A percentile compares a stretch with the other conserved stretches of the same genome.
These are phyloP conservation scores for Cercopithecus mona DNA, from an alignment of 2,113 vertebrate genomes.

Conservation along the genomic window DNA sequence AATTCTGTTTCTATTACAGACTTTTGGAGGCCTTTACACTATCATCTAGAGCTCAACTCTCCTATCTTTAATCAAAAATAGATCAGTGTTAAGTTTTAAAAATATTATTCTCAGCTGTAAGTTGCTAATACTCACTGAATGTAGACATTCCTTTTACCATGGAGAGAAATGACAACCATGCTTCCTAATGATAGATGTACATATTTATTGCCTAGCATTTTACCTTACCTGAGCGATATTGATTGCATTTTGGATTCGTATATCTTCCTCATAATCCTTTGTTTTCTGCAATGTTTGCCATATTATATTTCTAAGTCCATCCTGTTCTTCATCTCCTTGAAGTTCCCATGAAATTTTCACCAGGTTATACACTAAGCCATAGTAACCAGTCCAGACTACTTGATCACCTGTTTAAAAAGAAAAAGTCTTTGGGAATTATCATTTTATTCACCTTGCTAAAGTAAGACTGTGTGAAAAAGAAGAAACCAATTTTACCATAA, in stretches of 20 bases:
- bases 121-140: background rate
- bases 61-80: background rate
- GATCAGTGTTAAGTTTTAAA: background rate
- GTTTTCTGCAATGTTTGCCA: slow-evolving; percentile 63
- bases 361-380: slow-evolving; percentile 75
- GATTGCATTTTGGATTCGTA: slow-evolving; percentile 36
- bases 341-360: slow-evolving; percentile 74
- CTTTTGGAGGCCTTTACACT: background rate
- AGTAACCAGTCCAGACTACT: slow-evolving; percentile 71
- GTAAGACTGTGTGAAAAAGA: background rate
- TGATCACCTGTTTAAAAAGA: slow-evolving; percentile 70
- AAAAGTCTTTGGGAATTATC: background rate
- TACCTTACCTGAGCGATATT: slow-evolving; percentile 66
- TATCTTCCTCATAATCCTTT: slow-evolving; percentile 55
- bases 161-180: background rate
- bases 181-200: background rate
- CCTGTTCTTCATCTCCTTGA: slow-evolving; percentile 55
- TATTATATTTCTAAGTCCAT: slow-evolving; percentile 61
- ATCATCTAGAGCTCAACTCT: background rate
- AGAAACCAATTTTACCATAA: background rate
- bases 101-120: background rate
- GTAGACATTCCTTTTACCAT: background rate
- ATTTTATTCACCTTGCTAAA: background rate
- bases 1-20: background rate
- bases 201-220: background rate